Conservation (phyloP, 37 sponge, comb jelly and placozoan species). For the Agelas oroides region DNA sequence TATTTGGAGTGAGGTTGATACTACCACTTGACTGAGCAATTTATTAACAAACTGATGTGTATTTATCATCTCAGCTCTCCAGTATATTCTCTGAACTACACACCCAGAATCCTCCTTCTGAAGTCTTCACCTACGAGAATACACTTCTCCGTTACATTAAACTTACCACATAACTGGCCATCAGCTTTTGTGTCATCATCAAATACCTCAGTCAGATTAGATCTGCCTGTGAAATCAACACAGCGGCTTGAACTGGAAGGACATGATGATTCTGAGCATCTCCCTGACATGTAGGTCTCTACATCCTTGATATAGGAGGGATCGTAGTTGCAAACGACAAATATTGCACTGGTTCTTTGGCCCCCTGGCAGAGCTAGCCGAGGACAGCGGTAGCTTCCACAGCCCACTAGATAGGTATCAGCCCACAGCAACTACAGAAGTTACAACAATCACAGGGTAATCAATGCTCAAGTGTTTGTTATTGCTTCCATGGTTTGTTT, state of each 20-base stretch:
- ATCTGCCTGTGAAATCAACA: not conserved
- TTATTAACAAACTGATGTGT: too few relatives aligned
- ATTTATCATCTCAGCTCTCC: too few relatives aligned
- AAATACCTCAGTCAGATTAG: too few relatives aligned
- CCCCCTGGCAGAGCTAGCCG: slow-evolving; percentile 6
- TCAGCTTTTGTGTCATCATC: too few relatives aligned
- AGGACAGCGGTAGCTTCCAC: slow-evolving; percentile 25
- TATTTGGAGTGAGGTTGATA: too few relatives aligned
- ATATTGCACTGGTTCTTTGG: not conserved
- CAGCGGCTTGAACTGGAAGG: not conserved
- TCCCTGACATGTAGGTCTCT: not conserved
- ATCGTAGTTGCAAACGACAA: slow-evolving; percentile 38
- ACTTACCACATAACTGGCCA: slow-evolving; percentile 21
- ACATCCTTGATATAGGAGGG: not conserved
- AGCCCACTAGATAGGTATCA: slow-evolving; percentile 21
- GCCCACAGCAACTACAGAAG: slow-evolving; percentile 6
- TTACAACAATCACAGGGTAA: not conserved
- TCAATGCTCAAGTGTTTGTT: too few relatives aligned
- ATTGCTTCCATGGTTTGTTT: not conserved
- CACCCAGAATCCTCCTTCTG: too few relatives aligned
- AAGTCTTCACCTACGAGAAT: too few relatives aligned
- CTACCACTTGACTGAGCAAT: too few relatives aligned
- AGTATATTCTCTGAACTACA: too few relatives aligned
- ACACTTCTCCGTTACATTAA: too few relatives aligned
- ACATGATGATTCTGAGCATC: not conserved